Conservation (phyloP, 2,888 invertebrate genomes). For the Lymantria dispar region DNA sequence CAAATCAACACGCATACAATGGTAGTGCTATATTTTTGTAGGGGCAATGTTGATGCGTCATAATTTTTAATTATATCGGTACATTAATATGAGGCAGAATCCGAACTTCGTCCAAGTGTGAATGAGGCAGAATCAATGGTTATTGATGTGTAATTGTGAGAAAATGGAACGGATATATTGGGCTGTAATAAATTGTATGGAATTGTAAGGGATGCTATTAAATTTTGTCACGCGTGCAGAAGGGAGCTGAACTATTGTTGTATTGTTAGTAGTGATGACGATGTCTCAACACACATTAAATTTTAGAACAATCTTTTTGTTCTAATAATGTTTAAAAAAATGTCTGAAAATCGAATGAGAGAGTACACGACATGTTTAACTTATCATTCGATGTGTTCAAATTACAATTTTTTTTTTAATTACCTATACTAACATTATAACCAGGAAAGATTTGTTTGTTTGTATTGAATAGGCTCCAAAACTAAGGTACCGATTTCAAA, state of each 20-base stretch:
- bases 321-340: too few species aligned
- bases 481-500: too few species aligned
- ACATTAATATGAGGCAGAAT: constrained; percentile 60
- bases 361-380: too few species aligned
- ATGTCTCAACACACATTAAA: constrained; percentile 11
- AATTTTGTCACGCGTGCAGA: constrained; percentile 58
- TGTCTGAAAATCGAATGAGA: too few species aligned
- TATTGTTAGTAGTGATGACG: constrained; percentile 30
- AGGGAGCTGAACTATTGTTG: constrained; percentile 43
- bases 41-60: constrained; percentile 68
- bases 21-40: constrained; percentile 48
- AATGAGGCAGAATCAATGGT: constrained; percentile 38
- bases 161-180: constrained; percentile 47
- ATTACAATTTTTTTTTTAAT: too few species aligned
- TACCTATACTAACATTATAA: too few species aligned
- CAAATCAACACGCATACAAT: constrained; percentile 64
- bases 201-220: constrained; percentile 40
- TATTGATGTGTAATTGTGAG: constrained; percentile 9
- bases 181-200: constrained; percentile 50
- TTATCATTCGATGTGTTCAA: too few species aligned
- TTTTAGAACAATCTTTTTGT: neutral
- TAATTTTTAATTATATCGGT: constrained; percentile 78
- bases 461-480: too few species aligned
- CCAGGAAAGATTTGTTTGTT: too few species aligned
- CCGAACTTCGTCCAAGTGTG: constrained; percentile 46